phyloP scores from a whole-genome alignment of 2,797 vertebrate genomes.

The Gambelia wislizenii region DNA sequence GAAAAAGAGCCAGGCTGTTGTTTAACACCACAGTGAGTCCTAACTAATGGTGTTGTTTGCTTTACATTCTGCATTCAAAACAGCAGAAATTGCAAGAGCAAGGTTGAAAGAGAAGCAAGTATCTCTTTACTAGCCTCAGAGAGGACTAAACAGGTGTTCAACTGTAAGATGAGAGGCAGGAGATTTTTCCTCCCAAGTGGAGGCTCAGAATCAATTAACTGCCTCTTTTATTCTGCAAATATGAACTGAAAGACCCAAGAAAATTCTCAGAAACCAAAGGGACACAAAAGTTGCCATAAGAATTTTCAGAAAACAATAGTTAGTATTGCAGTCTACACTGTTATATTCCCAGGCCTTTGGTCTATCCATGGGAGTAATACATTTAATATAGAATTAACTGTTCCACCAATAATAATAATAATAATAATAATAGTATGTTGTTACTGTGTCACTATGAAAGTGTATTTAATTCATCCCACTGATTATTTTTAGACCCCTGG shows the following conservation, averaged over 20 bases:
- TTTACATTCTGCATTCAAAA: not conserved
- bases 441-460: constrained; percentile 39
- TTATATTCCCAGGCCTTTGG: constrained; percentile 45
- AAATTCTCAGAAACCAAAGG: constrained; percentile 23
- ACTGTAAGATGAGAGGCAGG: constrained; percentile 22
- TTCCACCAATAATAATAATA: constrained; percentile 13
- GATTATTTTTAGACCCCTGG: constrained; percentile 37
- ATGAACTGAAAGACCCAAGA: constrained; percentile 39
- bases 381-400: constrained; percentile 53
- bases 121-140: constrained; percentile 17
- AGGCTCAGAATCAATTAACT: constrained; percentile 55
- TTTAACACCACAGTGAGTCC: fast-evolving
- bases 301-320: constrained; percentile 7
- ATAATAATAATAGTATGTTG: constrained; percentile 38
- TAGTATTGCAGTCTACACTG: not conserved
- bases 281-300: not conserved
- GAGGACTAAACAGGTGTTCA: constrained; percentile 57
- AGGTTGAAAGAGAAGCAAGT: constrained; percentile 26
- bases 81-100: not conserved
- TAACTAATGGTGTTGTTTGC: not conserved
- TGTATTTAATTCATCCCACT: constrained; percentile 13
- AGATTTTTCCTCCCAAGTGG: constrained; percentile 37
- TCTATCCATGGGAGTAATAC: constrained; percentile 42
- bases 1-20: constrained; percentile 18
- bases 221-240: constrained; percentile 33